These are phyloP conservation scores for Pollimyrus isidori DNA, from an alignment of 2,113 vertebrate species.

Conservation along the genomic window DNA sequence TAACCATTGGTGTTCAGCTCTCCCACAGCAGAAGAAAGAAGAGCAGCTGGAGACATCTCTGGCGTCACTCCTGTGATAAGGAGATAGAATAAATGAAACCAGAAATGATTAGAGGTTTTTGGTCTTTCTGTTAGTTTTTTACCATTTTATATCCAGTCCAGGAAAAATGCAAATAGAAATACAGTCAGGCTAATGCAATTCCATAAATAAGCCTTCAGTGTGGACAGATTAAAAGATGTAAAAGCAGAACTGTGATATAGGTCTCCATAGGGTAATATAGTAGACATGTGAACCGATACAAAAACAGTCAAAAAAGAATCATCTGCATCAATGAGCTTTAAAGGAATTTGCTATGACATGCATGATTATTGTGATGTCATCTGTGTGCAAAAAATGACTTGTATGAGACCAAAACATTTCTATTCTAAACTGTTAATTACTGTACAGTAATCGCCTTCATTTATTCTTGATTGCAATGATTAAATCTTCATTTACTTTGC, in stretches of 20 bases:
- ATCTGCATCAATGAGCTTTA: neutral
- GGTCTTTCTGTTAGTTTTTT: neutral
- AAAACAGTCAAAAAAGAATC: neutral
- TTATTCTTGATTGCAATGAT: neutral
- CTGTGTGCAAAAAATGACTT: neutral
- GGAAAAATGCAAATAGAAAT: neutral
- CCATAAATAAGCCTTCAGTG: neutral
- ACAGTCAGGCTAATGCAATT: neutral
- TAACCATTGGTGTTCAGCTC: neutral
- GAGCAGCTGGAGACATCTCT: neutral
- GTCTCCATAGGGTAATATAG: neutral
- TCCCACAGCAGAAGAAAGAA: neutral
- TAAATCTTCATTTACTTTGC: neutral
- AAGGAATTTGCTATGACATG: neutral
- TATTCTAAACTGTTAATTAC: neutral
- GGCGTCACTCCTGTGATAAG: neutral
- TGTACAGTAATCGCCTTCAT: neutral
- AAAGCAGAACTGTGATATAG: neutral
- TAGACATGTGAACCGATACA: neutral
- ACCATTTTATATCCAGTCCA: neutral
- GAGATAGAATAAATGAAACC: neutral
- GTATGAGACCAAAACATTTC: neutral
- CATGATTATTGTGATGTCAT: neutral
- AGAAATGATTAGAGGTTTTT: neutral
- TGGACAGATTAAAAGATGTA: neutral